Evolutionary conservation across 2,113 vertebrate species (phyloP).

Genomic region (Trogon surrucura): DNA sequence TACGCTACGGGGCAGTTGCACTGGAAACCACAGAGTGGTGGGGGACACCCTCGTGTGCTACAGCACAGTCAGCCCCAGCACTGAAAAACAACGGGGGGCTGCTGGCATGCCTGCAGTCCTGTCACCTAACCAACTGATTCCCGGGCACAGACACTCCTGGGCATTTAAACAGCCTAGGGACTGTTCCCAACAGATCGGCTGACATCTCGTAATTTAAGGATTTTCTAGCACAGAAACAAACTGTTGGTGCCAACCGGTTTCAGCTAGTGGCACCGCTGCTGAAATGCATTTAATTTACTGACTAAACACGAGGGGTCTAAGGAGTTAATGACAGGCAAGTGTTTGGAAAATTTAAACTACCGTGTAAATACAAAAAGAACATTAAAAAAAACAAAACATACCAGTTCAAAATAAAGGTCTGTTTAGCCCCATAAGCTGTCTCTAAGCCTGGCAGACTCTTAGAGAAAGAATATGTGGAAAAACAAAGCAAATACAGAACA

Average conservation of each 20-base stretch:
- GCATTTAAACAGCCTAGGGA: neutral
- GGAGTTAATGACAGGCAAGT: neutral
- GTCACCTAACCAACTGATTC: neutral
- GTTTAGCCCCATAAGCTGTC: neutral
- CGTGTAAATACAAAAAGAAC: neutral
- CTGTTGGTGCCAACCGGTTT: neutral
- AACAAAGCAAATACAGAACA: neutral
- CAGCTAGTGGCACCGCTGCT: neutral
- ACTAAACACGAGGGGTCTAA: neutral
- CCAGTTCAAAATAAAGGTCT: neutral
- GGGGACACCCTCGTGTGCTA: rapidly evolving
- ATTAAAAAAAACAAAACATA: neutral
- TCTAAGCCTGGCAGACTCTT: neutral
- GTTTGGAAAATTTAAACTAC: neutral
- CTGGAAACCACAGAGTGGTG: rapidly evolving
- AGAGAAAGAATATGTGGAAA: neutral
- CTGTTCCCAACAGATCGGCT: rapidly evolving
- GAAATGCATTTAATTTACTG: neutral
- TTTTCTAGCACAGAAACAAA: neutral
- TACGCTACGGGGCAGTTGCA: rapidly evolving
- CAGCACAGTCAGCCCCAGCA: rapidly evolving
- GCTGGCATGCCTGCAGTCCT: neutral
- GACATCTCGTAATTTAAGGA: neutral
- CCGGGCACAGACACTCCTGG: neutral
- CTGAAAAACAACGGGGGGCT: neutral